These are phyloP conservation scores for Dolichopus griseipennis DNA, from an alignment of 2,888 invertebrate genomes.

Conservation along the genomic window DNA sequence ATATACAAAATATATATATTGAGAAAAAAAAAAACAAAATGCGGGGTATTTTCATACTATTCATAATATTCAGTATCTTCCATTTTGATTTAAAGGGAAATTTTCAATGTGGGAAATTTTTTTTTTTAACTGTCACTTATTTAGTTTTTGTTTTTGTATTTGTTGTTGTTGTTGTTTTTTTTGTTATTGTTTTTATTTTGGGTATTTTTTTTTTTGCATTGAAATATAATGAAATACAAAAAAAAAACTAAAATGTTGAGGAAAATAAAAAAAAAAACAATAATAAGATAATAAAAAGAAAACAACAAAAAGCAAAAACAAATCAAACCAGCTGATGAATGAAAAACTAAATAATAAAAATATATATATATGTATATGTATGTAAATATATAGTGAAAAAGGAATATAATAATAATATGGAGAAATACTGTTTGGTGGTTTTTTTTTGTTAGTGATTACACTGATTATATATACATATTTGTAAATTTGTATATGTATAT, in stretches of 20 bases:
- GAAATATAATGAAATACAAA: background rate
- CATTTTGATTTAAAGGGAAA: background rate
- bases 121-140: background rate
- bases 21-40: background rate
- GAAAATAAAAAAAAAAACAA: no score
- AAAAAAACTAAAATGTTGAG: background rate
- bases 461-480: no score
- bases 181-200: background rate
- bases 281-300: no score
- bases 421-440: no score
- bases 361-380: no score
- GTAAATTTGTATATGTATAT: no score
- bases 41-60: background rate
- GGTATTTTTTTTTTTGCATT: background rate
- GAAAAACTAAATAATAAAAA: background rate
- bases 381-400: no score
- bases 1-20: background rate
- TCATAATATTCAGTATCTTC: no score
- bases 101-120: background rate
- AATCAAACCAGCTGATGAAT: conserved; percentile 1
- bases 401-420: no score
- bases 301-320: background rate
- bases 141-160: background rate
- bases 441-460: no score
- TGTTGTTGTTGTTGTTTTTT: no score